Evolutionary conservation across 2,888 invertebrate genomes (phyloP).

Genomic region (Tridacna crocea): DNA sequence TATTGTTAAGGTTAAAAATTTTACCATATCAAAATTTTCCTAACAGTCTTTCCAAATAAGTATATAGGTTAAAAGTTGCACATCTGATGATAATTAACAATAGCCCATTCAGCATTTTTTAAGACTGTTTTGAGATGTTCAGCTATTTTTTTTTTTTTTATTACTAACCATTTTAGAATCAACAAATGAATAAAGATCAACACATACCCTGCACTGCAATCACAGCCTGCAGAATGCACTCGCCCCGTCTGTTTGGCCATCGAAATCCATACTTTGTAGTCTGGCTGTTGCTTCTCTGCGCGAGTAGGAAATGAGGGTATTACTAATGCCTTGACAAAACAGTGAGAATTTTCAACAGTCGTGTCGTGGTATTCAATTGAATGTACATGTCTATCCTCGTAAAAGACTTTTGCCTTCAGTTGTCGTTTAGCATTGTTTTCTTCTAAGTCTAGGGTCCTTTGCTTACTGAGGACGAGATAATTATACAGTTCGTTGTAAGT

Average conservation of each 20-base stretch:
- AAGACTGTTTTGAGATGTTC: neutral
- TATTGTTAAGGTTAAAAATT: no score
- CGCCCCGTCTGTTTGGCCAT: neutral
- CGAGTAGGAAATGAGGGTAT: neutral
- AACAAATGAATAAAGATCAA: no score
- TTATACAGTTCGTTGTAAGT: neutral
- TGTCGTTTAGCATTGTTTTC: neutral
- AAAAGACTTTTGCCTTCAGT: constrained; percentile 17
- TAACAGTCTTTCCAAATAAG: no score
- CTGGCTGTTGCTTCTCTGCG: neutral
- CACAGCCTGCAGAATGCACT: neutral
- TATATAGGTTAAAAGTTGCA: no score
- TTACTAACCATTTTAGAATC: neutral
- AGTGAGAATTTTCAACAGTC: neutral
- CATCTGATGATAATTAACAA: no score
- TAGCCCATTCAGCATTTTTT: neutral
- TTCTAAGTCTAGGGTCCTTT: neutral
- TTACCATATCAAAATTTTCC: no score
- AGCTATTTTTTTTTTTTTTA: neutral
- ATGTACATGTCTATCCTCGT: constrained; percentile 9
- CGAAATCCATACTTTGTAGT: neutral
- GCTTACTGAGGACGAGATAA: constrained; percentile 10
- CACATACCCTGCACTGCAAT: neutral
- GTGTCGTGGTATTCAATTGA: neutral
- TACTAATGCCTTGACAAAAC: neutral